phyloP scores from a whole-genome alignment of 2,888 invertebrate species.

The Ctena decussata region DNA sequence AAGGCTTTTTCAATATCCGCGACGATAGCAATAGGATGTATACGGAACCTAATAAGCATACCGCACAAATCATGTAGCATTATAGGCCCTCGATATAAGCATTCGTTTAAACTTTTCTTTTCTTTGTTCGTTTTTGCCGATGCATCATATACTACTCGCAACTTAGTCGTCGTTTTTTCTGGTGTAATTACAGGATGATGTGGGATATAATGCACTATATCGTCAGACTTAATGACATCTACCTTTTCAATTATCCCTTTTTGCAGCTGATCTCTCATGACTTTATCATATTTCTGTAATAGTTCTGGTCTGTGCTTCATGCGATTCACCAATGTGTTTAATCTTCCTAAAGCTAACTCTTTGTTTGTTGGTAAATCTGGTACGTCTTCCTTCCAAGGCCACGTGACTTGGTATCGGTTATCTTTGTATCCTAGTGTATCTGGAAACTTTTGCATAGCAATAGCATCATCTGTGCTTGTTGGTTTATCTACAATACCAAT shows the following conservation, averaged over 20 bases:
- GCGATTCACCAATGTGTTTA: not conserved
- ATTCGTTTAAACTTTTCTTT: constrained; percentile 36
- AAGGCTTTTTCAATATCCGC: constrained; percentile 17
- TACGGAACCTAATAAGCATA: constrained; percentile 11
- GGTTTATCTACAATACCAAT: not conserved
- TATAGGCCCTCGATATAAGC: constrained; percentile 20
- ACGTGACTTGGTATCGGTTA: constrained; percentile 6
- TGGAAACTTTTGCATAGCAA: not conserved
- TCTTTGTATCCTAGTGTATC: constrained; percentile 12
- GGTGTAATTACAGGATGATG: constrained; percentile 38
- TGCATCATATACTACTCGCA: constrained; percentile 6
- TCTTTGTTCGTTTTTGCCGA: not conserved
- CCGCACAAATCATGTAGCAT: constrained; percentile 21
- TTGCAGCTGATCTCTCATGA: constrained; percentile 10
- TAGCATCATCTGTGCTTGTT: not conserved
- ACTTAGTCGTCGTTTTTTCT: constrained; percentile 14
- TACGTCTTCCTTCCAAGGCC: constrained; percentile 15
- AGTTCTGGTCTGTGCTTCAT: constrained; percentile 10
- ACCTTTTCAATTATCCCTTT: constrained; percentile 33
- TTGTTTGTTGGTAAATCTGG: constrained; percentile 14
- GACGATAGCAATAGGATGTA: not conserved
- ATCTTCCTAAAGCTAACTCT: constrained; percentile 8
- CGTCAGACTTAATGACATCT: not conserved
- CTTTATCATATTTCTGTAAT: not conserved
- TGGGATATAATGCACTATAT: constrained; percentile 9